Conservation (phyloP, 2,888 invertebrate species). For the Chaitophorus viminalis region DNA sequence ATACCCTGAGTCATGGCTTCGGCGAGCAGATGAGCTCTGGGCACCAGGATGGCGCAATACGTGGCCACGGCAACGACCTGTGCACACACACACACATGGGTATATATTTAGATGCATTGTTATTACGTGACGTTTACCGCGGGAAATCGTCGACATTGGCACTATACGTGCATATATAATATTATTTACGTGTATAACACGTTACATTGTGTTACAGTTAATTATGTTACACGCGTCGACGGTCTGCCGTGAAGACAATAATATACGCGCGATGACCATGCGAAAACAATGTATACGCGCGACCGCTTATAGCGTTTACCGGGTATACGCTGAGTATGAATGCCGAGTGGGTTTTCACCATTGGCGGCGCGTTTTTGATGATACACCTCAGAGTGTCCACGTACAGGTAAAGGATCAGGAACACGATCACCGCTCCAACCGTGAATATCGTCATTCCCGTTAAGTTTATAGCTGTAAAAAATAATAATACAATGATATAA, state of each 20-base stretch:
- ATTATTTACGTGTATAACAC: no score
- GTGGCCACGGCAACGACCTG: conserved; percentile 73
- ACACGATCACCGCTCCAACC: conserved; percentile 70
- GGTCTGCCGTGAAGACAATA: neutral
- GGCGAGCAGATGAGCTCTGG: conserved; percentile 74
- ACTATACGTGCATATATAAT: neutral
- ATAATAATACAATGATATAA: neutral
- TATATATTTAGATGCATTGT: neutral
- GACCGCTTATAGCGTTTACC: conserved; percentile 72
- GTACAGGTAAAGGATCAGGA: conserved; percentile 70
- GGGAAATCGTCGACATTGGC: neutral
- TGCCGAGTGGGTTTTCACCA: conserved; percentile 71
- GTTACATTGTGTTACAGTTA: neutral
- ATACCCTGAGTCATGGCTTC: conserved; percentile 77
- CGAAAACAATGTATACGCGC: neutral
- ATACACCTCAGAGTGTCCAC: conserved; percentile 71
- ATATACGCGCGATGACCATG: neutral
- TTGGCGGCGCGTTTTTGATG: conserved; percentile 70
- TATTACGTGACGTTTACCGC: neutral
- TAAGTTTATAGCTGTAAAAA: conserved; percentile 71
- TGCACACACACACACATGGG: neutral
- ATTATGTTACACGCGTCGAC: neutral
- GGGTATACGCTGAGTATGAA: conserved; percentile 75
- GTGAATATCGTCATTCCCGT: conserved; percentile 72
- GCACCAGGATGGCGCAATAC: conserved; percentile 72